A percentile compares a stretch with the other conserved stretches of the same genome.
Evolutionary conservation across 2,113 vertebrate species (phyloP).

Genomic region (Hepsetus odoe): DNA sequence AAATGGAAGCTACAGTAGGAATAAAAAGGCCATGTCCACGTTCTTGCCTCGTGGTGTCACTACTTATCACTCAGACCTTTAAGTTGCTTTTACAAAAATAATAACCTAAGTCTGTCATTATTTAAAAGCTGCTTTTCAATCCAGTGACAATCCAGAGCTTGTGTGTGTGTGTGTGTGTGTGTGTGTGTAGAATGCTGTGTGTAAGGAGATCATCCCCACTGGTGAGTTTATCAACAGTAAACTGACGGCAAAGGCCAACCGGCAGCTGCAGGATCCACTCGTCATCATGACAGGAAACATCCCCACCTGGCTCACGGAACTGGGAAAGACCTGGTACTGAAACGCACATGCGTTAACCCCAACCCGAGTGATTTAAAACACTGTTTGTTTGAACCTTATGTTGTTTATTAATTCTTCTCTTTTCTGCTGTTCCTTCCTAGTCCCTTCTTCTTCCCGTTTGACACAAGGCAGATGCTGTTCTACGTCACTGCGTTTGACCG

Average conservation of each 20-base stretch:
- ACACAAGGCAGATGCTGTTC: conserved; percentile 98
- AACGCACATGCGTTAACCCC: background rate
- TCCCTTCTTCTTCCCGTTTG: conserved; percentile 99
- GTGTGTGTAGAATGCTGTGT: conserved; percentile 90
- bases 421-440: conserved; percentile 66
- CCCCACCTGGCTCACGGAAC: conserved; percentile 96
- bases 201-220: conserved; percentile 96
- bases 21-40: too few species aligned
- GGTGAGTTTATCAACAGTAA: conserved; percentile 98
- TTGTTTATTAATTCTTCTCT: background rate
- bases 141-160: too few species aligned
- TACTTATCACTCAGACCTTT: too few species aligned
- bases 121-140: too few species aligned
- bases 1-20: too few species aligned
- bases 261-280: conserved; percentile 97
- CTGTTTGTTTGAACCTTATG: background rate
- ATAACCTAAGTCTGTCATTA: too few species aligned
- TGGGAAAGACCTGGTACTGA: conserved; percentile 95
- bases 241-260: conserved; percentile 97
- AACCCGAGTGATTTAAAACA: background rate
- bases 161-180: too few species aligned
- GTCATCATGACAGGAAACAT: conserved; percentile 99
- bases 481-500: conserved; percentile 99
- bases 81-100: too few species aligned
- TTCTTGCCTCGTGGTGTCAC: too few species aligned